These are phyloP conservation scores for Drosophila kambysellisi DNA, from an alignment of 2,888 invertebrate species.

Conservation along the genomic window DNA sequence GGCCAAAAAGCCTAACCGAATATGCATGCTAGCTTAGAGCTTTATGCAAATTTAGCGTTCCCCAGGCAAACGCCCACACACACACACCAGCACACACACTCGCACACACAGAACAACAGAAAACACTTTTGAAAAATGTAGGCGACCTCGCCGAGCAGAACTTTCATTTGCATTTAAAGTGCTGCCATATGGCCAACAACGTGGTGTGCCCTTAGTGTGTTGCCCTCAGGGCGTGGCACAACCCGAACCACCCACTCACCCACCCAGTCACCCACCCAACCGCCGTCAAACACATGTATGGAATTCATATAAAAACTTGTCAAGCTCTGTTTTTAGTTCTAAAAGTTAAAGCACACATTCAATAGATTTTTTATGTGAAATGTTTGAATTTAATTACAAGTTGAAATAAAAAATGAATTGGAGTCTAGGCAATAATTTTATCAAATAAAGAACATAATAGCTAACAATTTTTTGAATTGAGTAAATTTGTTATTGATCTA, in stretches of 20 bases:
- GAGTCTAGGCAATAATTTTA: background rate
- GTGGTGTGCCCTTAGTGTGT: constrained; percentile 41
- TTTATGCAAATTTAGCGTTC: constrained; percentile 71
- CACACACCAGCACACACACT: background rate
- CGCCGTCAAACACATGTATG: constrained; percentile 7
- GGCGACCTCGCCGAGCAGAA: constrained; percentile 75
- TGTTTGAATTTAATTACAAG: constrained; percentile 18
- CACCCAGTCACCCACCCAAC: background rate
- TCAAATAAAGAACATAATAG: too few species aligned
- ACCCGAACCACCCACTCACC: background rate
- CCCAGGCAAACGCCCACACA: constrained; percentile 31
- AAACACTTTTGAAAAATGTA: constrained; percentile 71
- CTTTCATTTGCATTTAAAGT: constrained; percentile 80
- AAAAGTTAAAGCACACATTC: constrained; percentile 8
- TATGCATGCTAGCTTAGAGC: constrained; percentile 70
- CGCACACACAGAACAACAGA: constrained; percentile 33
- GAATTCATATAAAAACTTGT: constrained; percentile 20
- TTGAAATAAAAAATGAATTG: background rate
- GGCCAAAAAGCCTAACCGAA: constrained; percentile 74
- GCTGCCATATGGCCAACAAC: constrained; percentile 75
- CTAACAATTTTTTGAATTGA: too few species aligned
- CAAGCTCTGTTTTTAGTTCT: constrained; percentile 7
- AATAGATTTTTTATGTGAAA: background rate
- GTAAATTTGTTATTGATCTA: too few species aligned
- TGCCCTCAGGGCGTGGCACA: constrained; percentile 47